Conservation (phyloP, 37 sponge, comb jelly and placozoan genomes). For the Spongia lamella region DNA sequence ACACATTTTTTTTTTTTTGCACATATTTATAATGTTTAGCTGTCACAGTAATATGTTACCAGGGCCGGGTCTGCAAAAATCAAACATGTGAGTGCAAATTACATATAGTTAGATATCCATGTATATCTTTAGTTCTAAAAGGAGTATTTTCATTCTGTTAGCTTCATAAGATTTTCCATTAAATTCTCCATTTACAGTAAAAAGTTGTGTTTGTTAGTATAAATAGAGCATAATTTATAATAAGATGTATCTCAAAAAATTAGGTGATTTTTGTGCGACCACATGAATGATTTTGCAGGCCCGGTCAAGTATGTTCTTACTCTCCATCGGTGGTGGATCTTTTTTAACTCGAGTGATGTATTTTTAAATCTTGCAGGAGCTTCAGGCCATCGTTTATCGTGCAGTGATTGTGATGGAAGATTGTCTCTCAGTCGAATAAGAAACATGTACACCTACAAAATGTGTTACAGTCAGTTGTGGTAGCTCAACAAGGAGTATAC, state of each 20-base stretch:
- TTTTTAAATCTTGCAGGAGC: conserved; percentile 47
- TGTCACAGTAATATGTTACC: neutral
- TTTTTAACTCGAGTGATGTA: conserved; percentile 42
- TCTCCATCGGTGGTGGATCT: conserved; percentile 80
- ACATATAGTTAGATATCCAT: neutral
- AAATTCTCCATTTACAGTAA: too few relatives aligned
- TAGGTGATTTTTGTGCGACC: too few relatives aligned
- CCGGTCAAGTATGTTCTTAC: too few relatives aligned
- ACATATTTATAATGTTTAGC: neutral
- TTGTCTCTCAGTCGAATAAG: conserved; percentile 43
- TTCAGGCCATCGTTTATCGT: conserved; percentile 76
- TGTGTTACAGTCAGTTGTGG: neutral
- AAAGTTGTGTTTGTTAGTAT: too few relatives aligned
- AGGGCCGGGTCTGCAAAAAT: too few relatives aligned
- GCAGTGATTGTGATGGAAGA: conserved; percentile 69
- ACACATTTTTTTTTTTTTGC: too few relatives aligned
- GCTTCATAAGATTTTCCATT: too few relatives aligned
- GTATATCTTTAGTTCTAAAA: too few relatives aligned
- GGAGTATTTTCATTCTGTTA: too few relatives aligned
- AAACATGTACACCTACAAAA: conserved; percentile 57
- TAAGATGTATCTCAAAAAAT: too few relatives aligned
- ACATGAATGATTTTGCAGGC: neutral
- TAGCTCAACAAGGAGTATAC: neutral
- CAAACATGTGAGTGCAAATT: too few relatives aligned
- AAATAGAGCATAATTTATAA: too few relatives aligned